phyloP scores from a whole-genome alignment of 2,113 vertebrate genomes.

The Pogona vitticeps region DNA sequence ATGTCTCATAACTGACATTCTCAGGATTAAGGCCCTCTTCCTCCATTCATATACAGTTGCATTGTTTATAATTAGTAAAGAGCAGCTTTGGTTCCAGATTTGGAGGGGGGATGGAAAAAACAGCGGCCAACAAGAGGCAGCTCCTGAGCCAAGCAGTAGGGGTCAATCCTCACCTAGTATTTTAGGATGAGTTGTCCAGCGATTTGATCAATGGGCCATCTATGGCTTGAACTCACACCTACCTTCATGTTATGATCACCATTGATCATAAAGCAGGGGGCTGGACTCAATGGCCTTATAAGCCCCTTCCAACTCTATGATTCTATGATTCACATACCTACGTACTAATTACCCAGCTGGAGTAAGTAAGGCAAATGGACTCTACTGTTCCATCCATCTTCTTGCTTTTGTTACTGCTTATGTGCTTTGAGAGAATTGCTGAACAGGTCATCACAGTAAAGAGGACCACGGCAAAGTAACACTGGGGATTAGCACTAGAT shows the following conservation, averaged over 20 bases:
- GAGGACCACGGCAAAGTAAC: neutral
- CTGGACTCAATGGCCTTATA: too few relatives aligned
- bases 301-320: too few relatives aligned
- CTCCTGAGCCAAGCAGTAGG: too few relatives aligned
- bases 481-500: neutral
- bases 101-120: too few relatives aligned
- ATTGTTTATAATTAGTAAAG: neutral
- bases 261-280: neutral
- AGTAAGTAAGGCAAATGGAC: too few relatives aligned
- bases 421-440: neutral
- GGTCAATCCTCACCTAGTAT: too few relatives aligned
- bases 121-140: too few relatives aligned
- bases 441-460: neutral
- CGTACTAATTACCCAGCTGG: too few relatives aligned
- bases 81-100: neutral
- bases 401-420: neutral
- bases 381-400: neutral
- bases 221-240: neutral
- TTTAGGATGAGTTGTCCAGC: too few relatives aligned
- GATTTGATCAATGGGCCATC: neutral
- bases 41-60: too few relatives aligned
- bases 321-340: too few relatives aligned
- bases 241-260: neutral
- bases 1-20: neutral
- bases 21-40: neutral